Base-by-base conservation (phyloP, 2,113 vertebrate species). In the Misgurnus anguillicaudatus region DNA sequence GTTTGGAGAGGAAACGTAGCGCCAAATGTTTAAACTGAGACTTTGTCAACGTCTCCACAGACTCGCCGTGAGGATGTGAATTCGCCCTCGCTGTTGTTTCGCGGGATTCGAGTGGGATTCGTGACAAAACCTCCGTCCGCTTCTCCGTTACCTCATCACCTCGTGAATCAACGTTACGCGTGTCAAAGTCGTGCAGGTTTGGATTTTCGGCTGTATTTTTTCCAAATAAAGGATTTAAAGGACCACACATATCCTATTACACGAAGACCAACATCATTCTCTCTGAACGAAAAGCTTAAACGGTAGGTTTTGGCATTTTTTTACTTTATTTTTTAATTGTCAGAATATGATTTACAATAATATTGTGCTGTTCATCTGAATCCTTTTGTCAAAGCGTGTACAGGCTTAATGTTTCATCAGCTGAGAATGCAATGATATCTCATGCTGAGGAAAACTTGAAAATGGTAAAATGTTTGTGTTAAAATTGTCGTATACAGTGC, bases 1-100 rank as follows among this genome's bases (percentile, higher is more conserved):
- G 78, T 86, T 85, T 79, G 55, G 79, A 41, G 42, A 19, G 64
- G 51, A 19, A 70, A 39, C 42, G 39, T 58, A 65, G 72, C 67
- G 55, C 71, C 21, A 39, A 61, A 36, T 45, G 71, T 78, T 60
- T 62, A 21, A 64, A 75, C 57, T 57, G 53, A 48, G 75, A 75
- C 60, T 51, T 42, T 57, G 16, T 24, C 36, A 41, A 65, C 61
- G 69, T 61, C 61, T 76, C 58, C 47, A 42, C 60, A 24, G 31
- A 14, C 45, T 16, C 67, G 55, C 51, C 16, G 55, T 31, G 74
- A 42, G 60, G 17, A 38, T 19, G 60, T 14, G 57, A 80, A 82
- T 47, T 77, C 69, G 31, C 55, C 11, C 16, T 75, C 69, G 45
- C 55, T 69, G n/a, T 17, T 39, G 47, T 73, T 72, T 51, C 63